Evolutionary conservation across 2,797 vertebrate genomes (phyloP).

Genomic region (Eurystomus glaucurus): DNA sequence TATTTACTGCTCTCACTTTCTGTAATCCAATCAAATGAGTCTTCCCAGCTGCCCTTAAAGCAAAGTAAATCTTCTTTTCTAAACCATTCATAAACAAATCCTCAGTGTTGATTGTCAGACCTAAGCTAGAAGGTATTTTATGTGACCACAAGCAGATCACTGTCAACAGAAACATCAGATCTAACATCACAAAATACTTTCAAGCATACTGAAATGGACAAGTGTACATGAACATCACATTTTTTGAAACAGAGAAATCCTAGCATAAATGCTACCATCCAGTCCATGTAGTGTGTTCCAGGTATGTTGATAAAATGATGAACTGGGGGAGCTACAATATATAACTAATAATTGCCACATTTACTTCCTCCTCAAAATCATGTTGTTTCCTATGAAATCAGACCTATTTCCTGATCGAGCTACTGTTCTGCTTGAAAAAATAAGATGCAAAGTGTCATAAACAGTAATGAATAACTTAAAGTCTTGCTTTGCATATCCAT

Average conservation of each 20-base stretch:
- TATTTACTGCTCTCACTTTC: conserved; percentile 55
- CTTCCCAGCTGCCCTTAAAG: conserved; percentile 53
- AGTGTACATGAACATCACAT: not conserved
- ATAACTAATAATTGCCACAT: not conserved
- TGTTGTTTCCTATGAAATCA: not conserved
- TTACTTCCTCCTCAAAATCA: not conserved
- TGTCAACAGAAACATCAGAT: conserved; percentile 14
- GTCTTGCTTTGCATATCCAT: conserved; percentile 31
- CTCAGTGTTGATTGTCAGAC: conserved; percentile 40
- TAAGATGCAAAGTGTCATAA: not conserved
- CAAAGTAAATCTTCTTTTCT: conserved; percentile 46
- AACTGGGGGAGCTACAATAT: not conserved
- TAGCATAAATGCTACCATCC: not conserved
- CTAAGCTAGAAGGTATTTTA: conserved; percentile 53
- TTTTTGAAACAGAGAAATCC: not conserved
- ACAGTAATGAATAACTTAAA: conserved; percentile 12
- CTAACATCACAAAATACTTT: conserved; percentile 25
- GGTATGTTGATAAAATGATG: not conserved
- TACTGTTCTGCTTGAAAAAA: not conserved
- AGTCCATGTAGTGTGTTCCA: not conserved
- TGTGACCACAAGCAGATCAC: conserved; percentile 3
- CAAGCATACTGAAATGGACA: not conserved
- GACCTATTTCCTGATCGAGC: not conserved
- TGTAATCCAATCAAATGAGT: conserved; percentile 30
- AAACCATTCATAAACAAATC: conserved; percentile 16